phyloP scores from a whole-genome alignment of 2,888 invertebrate genomes.

The Oxystoma pomonae region DNA sequence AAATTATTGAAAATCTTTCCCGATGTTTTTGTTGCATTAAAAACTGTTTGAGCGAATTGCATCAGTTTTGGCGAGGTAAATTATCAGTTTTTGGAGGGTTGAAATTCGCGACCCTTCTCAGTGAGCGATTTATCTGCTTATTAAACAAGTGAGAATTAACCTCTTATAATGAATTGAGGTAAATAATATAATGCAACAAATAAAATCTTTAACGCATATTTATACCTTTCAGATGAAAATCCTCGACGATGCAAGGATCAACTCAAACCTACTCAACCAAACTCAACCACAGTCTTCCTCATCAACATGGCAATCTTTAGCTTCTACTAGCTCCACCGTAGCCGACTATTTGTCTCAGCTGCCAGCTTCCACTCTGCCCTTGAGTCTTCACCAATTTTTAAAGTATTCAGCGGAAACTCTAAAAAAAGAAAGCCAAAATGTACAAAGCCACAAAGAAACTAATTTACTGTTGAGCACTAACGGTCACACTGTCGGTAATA shows the following conservation, averaged over 20 bases:
- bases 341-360: constrained; percentile 81
- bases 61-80: neutral
- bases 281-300: constrained; percentile 20
- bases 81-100: neutral
- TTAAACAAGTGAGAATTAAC: too few relatives aligned
- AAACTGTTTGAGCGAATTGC: too few relatives aligned
- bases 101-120: too few relatives aligned
- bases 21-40: too few relatives aligned
- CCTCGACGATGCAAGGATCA: neutral
- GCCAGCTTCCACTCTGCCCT: constrained; percentile 66
- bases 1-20: too few relatives aligned
- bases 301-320: constrained; percentile 61
- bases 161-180: too few relatives aligned
- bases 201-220: neutral
- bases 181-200: too few relatives aligned
- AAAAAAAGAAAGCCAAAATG: constrained; percentile 59
- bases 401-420: constrained; percentile 76
- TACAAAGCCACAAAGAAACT: constrained; percentile 14
- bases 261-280: constrained; percentile 40
- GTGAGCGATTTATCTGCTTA: too few relatives aligned
- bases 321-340: constrained; percentile 66
- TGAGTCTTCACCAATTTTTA: constrained; percentile 78
- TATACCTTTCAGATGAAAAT: neutral
- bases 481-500: constrained; percentile 22
- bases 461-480: neutral